Evolutionary conservation across 2,888 invertebrate species (phyloP).

Genomic region (Ametastegia equiseti): DNA sequence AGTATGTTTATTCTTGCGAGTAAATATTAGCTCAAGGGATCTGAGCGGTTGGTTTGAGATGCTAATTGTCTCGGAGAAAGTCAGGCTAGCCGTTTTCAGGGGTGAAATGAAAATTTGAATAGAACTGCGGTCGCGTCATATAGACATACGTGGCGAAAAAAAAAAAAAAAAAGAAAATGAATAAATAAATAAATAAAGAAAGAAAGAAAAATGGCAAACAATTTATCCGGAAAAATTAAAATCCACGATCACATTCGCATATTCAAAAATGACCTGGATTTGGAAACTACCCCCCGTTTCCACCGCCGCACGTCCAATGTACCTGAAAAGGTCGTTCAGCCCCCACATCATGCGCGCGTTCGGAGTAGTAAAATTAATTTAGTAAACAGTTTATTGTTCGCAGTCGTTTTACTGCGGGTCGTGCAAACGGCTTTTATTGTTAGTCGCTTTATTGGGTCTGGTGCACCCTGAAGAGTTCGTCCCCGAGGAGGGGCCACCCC

Average conservation of each 20-base stretch:
- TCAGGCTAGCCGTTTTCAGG: neutral
- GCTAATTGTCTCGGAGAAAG: conserved; percentile 40
- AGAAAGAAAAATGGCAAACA: no score
- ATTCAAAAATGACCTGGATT: neutral
- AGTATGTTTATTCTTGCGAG: conserved; percentile 44
- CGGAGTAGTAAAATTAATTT: conserved; percentile 70
- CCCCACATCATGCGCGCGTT: conserved; percentile 34
- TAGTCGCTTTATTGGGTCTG: conserved; percentile 47
- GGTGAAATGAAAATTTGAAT: conserved; percentile 30
- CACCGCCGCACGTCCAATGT: no score
- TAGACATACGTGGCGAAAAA: neutral
- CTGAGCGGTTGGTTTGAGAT: conserved; percentile 37
- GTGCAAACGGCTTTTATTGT: conserved; percentile 68
- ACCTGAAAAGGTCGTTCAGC: conserved; percentile 49
- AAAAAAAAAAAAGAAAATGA: neutral
- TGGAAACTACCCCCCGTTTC: neutral
- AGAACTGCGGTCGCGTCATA: neutral
- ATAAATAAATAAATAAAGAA: no score
- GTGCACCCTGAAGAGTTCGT: neutral
- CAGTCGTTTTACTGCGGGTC: conserved; percentile 65
- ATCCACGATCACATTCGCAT: no score
- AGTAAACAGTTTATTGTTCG: conserved; percentile 70
- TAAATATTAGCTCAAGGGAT: conserved; percentile 48
- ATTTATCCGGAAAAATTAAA: neutral
- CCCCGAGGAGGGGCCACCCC: neutral